phyloP scores from a whole-genome alignment of 2,888 invertebrate species.

The Limnephilus auricula region DNA sequence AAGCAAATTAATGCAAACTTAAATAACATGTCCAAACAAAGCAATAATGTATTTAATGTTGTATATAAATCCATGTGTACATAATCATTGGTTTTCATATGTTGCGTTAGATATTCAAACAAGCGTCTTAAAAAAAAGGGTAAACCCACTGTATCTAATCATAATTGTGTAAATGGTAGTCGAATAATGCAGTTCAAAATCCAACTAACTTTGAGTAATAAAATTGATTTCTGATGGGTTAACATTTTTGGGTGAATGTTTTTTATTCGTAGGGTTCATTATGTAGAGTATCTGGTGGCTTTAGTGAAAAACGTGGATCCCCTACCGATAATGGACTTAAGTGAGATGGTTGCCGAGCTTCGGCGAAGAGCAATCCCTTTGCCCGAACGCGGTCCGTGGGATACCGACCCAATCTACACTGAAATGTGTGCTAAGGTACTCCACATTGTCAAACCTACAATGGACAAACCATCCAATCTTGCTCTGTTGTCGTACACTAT shows the following conservation, averaged over 20 bases:
- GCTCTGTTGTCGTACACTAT: conserved; percentile 37
- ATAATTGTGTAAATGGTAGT: neutral
- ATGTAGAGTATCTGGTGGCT: conserved; percentile 96
- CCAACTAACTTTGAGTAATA: conserved; percentile 2
- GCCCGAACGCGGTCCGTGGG: conserved; percentile 89
- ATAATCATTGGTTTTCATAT: conserved; percentile 21
- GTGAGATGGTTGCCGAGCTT: conserved; percentile 92
- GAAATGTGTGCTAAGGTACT: conserved; percentile 91
- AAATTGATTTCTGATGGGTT: neutral
- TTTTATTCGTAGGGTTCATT: conserved; percentile 85
- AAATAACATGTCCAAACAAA: conserved; percentile 58
- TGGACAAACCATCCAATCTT: conserved; percentile 4
- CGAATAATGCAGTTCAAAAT: conserved; percentile 4
- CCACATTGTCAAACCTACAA: conserved; percentile 65
- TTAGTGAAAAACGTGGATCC: conserved; percentile 94
- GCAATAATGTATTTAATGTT: conserved; percentile 57
- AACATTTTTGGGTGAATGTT: conserved; percentile 39
- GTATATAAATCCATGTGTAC: conserved; percentile 2
- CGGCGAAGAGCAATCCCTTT: conserved; percentile 89
- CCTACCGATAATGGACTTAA: conserved; percentile 90
- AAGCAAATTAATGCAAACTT: conserved; percentile 11
- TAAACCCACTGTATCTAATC: neutral
- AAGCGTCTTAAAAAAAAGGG: neutral
- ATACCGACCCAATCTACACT: conserved; percentile 90
- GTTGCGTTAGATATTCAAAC: conserved; percentile 36